These are phyloP conservation scores for Galerucella pusilla DNA, from an alignment of 2,888 invertebrate species.

Conservation along the genomic window DNA sequence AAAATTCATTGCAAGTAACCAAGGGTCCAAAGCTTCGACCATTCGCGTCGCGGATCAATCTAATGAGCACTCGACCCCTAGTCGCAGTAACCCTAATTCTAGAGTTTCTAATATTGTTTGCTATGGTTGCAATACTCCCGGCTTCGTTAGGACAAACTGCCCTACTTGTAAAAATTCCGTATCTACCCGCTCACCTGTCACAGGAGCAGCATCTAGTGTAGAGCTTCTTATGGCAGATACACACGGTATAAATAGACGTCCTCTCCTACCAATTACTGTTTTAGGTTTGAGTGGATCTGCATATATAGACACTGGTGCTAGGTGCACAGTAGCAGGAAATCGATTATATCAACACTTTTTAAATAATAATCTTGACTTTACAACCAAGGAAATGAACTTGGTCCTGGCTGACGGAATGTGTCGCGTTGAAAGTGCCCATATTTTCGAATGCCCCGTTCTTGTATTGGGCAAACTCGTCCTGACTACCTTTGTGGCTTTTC, in stretches of 20 bases:
- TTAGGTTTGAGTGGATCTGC: slow-evolving; percentile 32
- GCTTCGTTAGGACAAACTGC: slow-evolving; percentile 21
- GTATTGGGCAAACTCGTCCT: slow-evolving; percentile 28
- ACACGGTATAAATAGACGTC: slow-evolving; percentile 12
- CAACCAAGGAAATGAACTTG: slow-evolving; percentile 23
- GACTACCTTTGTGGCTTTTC: slow-evolving; percentile 39
- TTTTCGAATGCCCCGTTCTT: slow-evolving; percentile 30
- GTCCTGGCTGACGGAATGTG: slow-evolving; percentile 39
- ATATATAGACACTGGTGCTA: slow-evolving; percentile 42
- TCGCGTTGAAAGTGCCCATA: slow-evolving; percentile 14
- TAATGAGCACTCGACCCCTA: slow-evolving; percentile 11
- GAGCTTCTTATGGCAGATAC: slow-evolving; percentile 21
- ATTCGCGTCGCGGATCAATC: not conserved
- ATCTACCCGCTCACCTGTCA: not conserved
- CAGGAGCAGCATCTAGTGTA: not conserved
- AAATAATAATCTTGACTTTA: slow-evolving; percentile 16
- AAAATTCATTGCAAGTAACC: slow-evolving; percentile 15
- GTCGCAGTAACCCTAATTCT: slow-evolving; percentile 8
- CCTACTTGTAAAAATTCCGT: slow-evolving; percentile 13
- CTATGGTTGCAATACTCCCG: slow-evolving; percentile 27
- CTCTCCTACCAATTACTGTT: slow-evolving; percentile 15
- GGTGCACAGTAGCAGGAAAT: slow-evolving; percentile 30
- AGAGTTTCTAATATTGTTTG: slow-evolving; percentile 20
- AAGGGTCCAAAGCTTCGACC: not conserved
- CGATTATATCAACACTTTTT: slow-evolving; percentile 26